Percentiles rank a stretch among this genome's conserved stretches.
Conservation (phyloP, 2,888 invertebrate species). For the Netelia fuscicornis region DNA sequence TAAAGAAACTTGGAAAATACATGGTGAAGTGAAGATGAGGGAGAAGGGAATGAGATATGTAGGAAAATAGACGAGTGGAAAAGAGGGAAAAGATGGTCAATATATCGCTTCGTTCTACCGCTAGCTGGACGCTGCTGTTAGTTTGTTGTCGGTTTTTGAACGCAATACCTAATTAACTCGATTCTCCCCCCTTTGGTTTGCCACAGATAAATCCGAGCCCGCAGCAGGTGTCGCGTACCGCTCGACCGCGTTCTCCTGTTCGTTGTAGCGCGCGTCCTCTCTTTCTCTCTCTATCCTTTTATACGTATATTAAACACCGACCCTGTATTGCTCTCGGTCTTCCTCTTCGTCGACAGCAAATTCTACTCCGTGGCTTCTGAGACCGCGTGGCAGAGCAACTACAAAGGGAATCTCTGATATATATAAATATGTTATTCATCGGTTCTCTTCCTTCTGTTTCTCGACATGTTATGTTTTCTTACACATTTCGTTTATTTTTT, state of each 20-base stretch:
- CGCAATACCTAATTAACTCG: constrained; percentile 60
- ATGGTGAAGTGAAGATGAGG: neutral
- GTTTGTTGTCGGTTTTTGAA: constrained; percentile 38
- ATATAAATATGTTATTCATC: neutral
- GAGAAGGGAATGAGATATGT: neutral
- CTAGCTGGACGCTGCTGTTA: neutral
- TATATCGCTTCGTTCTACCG: constrained; percentile 50
- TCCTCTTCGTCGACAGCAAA: constrained; percentile 36
- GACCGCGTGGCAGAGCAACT: constrained; percentile 9
- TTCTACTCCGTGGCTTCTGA: constrained; percentile 19
- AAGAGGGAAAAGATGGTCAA: constrained; percentile 13
- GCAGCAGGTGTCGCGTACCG: constrained; percentile 63
- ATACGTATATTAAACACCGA: neutral
- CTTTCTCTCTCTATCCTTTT: neutral
- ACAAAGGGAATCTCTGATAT: constrained; percentile 8
- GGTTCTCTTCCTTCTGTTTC: neutral
- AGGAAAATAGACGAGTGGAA: neutral
- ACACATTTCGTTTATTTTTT: constrained; percentile 7
- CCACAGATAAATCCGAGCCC: constrained; percentile 61
- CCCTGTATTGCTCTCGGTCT: constrained; percentile 22
- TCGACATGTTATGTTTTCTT: neutral
- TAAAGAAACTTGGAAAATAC: no score
- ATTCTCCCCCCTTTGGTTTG: constrained; percentile 32
- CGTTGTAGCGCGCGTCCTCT: neutral
- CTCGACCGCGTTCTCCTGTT: constrained; percentile 54